These are phyloP conservation scores for Enteromius afrohamiltoni DNA, from an alignment of 2,797 vertebrate species.

Conservation along the genomic window DNA sequence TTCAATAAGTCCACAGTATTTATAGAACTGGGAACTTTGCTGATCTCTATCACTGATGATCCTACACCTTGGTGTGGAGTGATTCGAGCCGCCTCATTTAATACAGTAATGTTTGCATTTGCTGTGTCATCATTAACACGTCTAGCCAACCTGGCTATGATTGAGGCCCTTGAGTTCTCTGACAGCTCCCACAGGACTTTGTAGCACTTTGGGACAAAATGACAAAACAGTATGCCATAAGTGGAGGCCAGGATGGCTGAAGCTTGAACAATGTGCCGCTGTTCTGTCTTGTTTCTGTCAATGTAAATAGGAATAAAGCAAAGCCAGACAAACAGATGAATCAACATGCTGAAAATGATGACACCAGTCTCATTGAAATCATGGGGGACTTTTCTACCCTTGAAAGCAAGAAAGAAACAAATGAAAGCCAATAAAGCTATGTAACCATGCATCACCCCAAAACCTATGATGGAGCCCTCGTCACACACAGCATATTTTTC, in stretches of 20 bases:
- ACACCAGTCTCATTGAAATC: constrained; percentile 70
- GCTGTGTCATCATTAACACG: background rate
- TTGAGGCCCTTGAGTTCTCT: constrained; percentile 18
- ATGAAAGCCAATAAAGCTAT: constrained; percentile 68
- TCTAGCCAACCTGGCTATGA: constrained; percentile 39
- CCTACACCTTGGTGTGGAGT: background rate
- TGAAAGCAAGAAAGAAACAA: constrained; percentile 73
- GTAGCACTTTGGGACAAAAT: constrained; percentile 71
- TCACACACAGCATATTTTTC: constrained; percentile 57
- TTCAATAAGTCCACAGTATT: background rate
- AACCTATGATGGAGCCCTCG: constrained; percentile 65
- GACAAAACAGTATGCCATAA: constrained; percentile 75
- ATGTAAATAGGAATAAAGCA: constrained; percentile 74
- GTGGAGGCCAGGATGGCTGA: constrained; percentile 74
- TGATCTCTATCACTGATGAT: background rate
- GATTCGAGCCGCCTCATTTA: background rate
- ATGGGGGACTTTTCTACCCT: constrained; percentile 69
- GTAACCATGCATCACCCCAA: constrained; percentile 70
- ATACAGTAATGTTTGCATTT: background rate
- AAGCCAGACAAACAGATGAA: constrained; percentile 76
- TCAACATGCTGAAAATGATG: constrained; percentile 75
- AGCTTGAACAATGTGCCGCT: constrained; percentile 65
- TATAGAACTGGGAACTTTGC: background rate
- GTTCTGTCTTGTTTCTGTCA: constrained; percentile 52
- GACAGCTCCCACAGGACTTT: constrained; percentile 59